Conservation (phyloP, 2,888 invertebrate species). For the Cenopis cana region DNA sequence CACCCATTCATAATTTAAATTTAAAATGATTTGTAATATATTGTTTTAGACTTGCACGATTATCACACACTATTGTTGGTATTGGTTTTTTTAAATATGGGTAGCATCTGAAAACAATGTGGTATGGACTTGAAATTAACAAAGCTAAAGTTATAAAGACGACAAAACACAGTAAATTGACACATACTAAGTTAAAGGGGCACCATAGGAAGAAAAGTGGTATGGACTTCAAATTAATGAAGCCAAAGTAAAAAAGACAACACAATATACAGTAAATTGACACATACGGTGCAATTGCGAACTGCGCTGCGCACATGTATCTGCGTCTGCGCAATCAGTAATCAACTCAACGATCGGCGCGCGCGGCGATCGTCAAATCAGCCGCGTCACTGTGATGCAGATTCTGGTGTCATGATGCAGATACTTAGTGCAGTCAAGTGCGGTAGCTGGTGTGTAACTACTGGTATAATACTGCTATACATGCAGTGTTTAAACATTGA, state of each 20-base stretch:
- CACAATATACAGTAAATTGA: constrained; percentile 3
- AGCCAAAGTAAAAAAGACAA: not conserved
- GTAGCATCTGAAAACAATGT: not conserved
- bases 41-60: too few species aligned
- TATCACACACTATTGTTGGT: too few species aligned
- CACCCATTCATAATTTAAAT: too few species aligned
- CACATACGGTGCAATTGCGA: not conserved
- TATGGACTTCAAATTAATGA: too few species aligned
- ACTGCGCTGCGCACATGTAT: not conserved
- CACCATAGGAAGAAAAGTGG: too few species aligned
- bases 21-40: too few species aligned
- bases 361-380: constrained; percentile 24
- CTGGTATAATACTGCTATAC: too few species aligned
- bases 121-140: not conserved
- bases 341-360: constrained; percentile 24
- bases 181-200: too few species aligned
- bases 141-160: not conserved
- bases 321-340: constrained; percentile 30
- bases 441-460: not conserved
- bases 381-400: constrained; percentile 19
- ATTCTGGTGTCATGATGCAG: constrained; percentile 5
- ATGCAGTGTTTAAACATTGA: too few species aligned
- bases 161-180: constrained; percentile 1
- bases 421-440: constrained; percentile 18
- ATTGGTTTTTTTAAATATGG: too few species aligned